Evolutionary conservation across 2,888 invertebrate species (phyloP).

Genomic region (Andrena marginata): DNA sequence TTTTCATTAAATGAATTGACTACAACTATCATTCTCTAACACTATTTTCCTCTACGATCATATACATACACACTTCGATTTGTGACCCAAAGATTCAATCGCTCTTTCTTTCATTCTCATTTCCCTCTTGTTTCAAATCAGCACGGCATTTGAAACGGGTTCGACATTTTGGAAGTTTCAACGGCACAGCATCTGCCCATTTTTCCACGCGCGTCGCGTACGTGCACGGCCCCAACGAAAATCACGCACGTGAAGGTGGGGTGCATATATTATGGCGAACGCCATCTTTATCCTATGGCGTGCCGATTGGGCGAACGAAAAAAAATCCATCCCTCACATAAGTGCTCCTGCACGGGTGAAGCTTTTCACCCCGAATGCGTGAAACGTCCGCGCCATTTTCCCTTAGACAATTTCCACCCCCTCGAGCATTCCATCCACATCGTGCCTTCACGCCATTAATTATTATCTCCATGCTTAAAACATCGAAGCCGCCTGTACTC

Average conservation of each 20-base stretch:
- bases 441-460: neutral
- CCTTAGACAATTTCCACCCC: slow-evolving; percentile 46
- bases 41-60: neutral
- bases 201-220: slow-evolving; percentile 63
- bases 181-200: slow-evolving; percentile 66
- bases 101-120: neutral
- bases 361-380: slow-evolving; percentile 49
- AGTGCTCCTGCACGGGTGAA: slow-evolving; percentile 53
- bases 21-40: neutral
- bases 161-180: slow-evolving; percentile 59
- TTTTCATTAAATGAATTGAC: neutral
- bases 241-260: slow-evolving; percentile 73
- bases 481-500: too few relatives aligned
- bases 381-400: slow-evolving; percentile 66
- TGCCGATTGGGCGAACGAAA: slow-evolving; percentile 73
- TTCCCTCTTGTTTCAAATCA: slow-evolving; percentile 17
- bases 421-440: neutral
- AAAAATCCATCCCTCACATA: slow-evolving; percentile 70
- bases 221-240: slow-evolving; percentile 63
- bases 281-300: slow-evolving; percentile 74
- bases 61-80: neutral
- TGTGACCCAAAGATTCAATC: neutral
- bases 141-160: slow-evolving; percentile 39
- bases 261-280: slow-evolving; percentile 77
- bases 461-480: neutral